Percentiles rank a stretch among this genome's conserved stretches.
phyloP scores from a whole-genome alignment of 2,797 vertebrate genomes.

The Oreortyx pictus region DNA sequence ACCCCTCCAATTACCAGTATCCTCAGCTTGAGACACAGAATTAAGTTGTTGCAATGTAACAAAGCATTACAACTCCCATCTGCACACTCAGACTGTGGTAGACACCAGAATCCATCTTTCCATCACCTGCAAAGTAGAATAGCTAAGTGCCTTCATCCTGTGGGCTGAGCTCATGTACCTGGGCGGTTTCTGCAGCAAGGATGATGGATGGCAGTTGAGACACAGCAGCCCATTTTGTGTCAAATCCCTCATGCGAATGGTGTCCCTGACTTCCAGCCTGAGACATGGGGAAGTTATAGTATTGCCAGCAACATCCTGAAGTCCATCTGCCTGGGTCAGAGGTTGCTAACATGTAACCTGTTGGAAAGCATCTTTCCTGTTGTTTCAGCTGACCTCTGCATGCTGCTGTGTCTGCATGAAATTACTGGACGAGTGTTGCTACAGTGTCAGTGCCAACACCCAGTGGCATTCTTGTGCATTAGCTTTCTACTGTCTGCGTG shows the following conservation, averaged over 20 bases:
- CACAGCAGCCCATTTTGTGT: accelerated
- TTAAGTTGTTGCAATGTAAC: background rate
- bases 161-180: background rate
- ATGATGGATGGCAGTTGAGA: background rate
- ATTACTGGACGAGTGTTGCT: accelerated
- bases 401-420: accelerated
- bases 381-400: background rate
- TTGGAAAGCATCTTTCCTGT: accelerated
- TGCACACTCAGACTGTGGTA: too few species aligned
- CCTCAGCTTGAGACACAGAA: background rate
- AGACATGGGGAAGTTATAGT: background rate
- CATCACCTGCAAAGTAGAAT: accelerated
- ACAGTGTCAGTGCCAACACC: accelerated
- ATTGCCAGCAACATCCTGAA: background rate
- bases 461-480: accelerated
- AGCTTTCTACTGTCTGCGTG: background rate
- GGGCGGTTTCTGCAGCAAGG: background rate
- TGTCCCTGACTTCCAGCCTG: background rate
- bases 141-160: background rate
- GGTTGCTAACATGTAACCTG: background rate
- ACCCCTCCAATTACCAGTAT: background rate
- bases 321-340: background rate
- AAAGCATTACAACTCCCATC: background rate
- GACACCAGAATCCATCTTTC: background rate
- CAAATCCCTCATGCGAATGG: background rate